Conservation (phyloP, 64 coral and sea anemone genomes). For the Stichodactyla helianthus region DNA sequence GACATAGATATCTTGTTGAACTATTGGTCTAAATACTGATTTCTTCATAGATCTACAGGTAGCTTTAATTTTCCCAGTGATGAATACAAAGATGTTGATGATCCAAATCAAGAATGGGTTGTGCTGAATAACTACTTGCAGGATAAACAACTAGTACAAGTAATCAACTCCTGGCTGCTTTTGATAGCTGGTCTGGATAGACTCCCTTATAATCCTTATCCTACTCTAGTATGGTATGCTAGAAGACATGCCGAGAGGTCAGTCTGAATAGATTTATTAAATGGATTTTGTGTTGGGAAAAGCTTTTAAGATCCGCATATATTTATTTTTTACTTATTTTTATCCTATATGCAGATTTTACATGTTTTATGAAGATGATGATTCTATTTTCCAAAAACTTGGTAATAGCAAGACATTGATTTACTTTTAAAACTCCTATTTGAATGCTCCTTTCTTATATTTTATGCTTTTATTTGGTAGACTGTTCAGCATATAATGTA, state of each 20-base stretch:
- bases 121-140: conserved; percentile 62
- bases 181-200: conserved; percentile 28
- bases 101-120: conserved; percentile 3
- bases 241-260: conserved; percentile 67
- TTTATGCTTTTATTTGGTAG: conserved; percentile 17
- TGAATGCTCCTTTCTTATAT: background rate
- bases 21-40: background rate
- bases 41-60: background rate
- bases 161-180: conserved; percentile 52
- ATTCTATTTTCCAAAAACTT: conserved; percentile 1
- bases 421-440: background rate
- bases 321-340: background rate
- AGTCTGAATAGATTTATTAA: background rate
- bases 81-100: background rate
- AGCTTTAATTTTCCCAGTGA: background rate
- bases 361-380: conserved; percentile 59
- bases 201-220: conserved; percentile 73
- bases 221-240: conserved; percentile 45
- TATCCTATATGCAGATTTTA: conserved; percentile 39
- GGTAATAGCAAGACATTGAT: background rate
- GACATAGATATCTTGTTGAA: too few relatives aligned
- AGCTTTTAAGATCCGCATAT: too few relatives aligned
- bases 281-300: too few relatives aligned
- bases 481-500: conserved; percentile 32
- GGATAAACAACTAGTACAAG: conserved; percentile 62